Percentiles rank a stretch among this genome's conserved stretches.
These are phyloP conservation scores for Dolichallabes microphthalmus DNA, from an alignment of 2,113 vertebrate species.

Conservation along the genomic window DNA sequence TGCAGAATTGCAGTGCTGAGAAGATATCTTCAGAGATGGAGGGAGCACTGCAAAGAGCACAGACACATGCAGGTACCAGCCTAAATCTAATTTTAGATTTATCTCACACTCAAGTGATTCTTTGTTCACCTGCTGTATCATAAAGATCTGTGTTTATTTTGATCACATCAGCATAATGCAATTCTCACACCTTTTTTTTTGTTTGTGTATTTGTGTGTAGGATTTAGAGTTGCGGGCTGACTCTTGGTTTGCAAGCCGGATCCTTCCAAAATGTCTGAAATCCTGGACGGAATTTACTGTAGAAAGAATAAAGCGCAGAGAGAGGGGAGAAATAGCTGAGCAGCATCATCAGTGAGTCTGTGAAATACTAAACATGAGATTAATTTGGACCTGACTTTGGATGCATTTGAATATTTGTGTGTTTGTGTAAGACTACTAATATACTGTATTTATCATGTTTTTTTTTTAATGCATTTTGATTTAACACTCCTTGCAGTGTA, in stretches of 20 bases:
- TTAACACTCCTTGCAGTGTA: neutral
- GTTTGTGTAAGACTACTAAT: neutral
- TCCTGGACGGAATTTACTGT: constrained; percentile 70
- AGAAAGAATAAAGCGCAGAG: constrained; percentile 52
- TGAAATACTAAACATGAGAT: neutral
- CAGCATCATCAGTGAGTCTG: constrained; percentile 59
- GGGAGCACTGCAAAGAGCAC: constrained; percentile 52
- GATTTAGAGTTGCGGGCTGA: constrained; percentile 60
- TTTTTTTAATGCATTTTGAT: neutral
- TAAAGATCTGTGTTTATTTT: neutral
- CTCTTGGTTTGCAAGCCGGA: constrained; percentile 57
- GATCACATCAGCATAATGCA: neutral
- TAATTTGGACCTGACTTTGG: neutral
- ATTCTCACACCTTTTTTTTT: neutral
- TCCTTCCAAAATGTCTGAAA: constrained; percentile 63
- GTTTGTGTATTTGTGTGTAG: constrained; percentile 48
- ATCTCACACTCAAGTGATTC: neutral
- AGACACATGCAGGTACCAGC: constrained; percentile 60
- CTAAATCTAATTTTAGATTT: neutral
- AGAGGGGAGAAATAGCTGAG: constrained; percentile 55
- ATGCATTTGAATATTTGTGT: neutral
- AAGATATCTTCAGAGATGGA: constrained; percentile 63
- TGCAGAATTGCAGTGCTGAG: constrained; percentile 58
- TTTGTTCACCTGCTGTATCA: neutral
- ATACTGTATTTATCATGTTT: neutral